A percentile compares a stretch with the other conserved stretches of the same genome.
These are phyloP conservation scores for Automeris io DNA, from an alignment of 2,888 invertebrate species.

Conservation along the genomic window DNA sequence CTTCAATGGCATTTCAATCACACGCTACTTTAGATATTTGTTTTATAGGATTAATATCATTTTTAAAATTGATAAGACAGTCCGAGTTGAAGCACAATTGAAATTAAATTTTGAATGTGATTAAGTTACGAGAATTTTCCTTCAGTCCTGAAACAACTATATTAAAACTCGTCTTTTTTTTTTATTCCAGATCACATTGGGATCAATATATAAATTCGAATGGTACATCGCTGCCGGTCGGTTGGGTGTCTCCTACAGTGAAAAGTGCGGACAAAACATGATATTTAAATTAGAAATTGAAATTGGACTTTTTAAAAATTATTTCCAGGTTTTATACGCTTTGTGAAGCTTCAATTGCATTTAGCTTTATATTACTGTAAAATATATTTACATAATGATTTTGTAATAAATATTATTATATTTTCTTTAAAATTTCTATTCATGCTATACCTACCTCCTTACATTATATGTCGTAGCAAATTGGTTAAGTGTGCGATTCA, in stretches of 20 bases:
- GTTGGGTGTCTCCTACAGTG: constrained; percentile 80
- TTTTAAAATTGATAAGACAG: too few relatives aligned
- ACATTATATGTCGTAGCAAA: too few relatives aligned
- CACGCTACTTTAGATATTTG: neutral
- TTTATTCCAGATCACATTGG: constrained; percentile 71
- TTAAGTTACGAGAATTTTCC: too few relatives aligned
- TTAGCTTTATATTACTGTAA: constrained; percentile 1
- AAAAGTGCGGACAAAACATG: constrained; percentile 3
- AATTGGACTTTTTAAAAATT: neutral
- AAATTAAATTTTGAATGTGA: too few relatives aligned
- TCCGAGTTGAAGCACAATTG: too few relatives aligned
- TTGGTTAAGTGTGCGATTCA: too few relatives aligned
- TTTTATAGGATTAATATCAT: neutral
- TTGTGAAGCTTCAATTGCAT: neutral
- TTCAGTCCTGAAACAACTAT: too few relatives aligned
- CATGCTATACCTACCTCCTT: too few relatives aligned
- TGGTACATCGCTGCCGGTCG: constrained; percentile 80
- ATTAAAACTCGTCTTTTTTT: too few relatives aligned
- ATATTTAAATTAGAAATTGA: neutral
- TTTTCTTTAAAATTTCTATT: too few relatives aligned
- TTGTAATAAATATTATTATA: neutral
- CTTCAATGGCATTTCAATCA: too few relatives aligned
- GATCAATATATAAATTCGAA: constrained; percentile 52
- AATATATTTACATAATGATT: too few relatives aligned
- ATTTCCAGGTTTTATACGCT: neutral